Percentiles rank a stretch among this genome's conserved stretches.
Evolutionary conservation across 2,113 vertebrate species (phyloP).

Genomic region (Chamaea fasciata): DNA sequence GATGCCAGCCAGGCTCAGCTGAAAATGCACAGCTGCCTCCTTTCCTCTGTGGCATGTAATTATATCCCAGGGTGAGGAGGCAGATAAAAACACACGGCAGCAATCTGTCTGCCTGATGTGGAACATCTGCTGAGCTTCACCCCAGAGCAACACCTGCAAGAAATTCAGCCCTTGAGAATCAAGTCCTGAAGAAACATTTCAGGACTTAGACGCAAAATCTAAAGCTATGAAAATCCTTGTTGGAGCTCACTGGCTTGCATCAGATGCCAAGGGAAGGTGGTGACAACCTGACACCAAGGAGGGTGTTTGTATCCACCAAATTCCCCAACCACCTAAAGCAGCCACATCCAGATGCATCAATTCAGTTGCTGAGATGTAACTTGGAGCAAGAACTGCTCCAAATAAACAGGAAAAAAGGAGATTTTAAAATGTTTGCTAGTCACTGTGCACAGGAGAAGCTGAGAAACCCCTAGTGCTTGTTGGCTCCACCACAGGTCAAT

Average conservation of each 20-base stretch:
- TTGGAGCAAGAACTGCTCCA: background rate
- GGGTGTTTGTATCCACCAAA: accelerated
- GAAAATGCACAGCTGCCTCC: background rate
- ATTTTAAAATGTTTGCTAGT: background rate
- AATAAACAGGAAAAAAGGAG: background rate
- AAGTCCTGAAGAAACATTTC: background rate
- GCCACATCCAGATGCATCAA: accelerated
- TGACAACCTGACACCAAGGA: background rate
- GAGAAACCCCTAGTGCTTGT: background rate
- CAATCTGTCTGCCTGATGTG: background rate
- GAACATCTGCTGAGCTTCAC: background rate
- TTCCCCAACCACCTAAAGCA: accelerated
- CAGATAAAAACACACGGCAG: accelerated
- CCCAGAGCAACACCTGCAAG: background rate
- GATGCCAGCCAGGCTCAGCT: background rate
- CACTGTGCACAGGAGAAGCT: background rate
- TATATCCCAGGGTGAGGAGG: background rate
- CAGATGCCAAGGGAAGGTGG: accelerated
- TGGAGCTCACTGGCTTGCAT: accelerated
- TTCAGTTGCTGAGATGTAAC: background rate
- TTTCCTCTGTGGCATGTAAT: background rate
- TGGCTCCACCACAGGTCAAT: background rate
- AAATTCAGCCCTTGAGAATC: background rate
- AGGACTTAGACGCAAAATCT: background rate
- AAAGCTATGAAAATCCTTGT: background rate